phyloP scores from a whole-genome alignment of 2,797 vertebrate species.

The Orientallactaga sibirica region DNA sequence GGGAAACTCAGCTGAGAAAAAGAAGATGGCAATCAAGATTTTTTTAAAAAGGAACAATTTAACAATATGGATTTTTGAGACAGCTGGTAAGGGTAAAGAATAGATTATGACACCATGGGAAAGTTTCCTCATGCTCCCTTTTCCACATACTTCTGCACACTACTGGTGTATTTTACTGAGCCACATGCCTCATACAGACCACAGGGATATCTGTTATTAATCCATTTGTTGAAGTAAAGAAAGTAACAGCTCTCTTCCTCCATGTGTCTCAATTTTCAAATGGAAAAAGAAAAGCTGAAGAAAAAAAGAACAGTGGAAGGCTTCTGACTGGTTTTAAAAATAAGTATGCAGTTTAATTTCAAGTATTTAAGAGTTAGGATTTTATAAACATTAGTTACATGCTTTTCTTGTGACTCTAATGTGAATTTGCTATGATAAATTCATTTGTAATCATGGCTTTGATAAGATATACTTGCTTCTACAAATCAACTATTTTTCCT shows the following conservation, averaged over 20 bases:
- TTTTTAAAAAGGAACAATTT: conserved; percentile 16
- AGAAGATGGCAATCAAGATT: not conserved
- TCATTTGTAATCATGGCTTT: not conserved
- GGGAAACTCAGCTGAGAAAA: conserved; percentile 10
- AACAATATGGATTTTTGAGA: conserved; percentile 48
- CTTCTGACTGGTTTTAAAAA: conserved; percentile 34
- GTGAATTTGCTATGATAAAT: not conserved
- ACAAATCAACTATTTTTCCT: conserved; percentile 9
- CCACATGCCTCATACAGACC: not conserved
- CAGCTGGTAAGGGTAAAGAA: conserved; percentile 36
- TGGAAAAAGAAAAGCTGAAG: not conserved
- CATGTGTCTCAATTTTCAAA: conserved; percentile 24
- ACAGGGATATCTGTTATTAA: conserved; percentile 38
- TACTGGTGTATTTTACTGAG: not conserved
- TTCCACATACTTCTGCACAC: conserved; percentile 28
- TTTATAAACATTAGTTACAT: not conserved
- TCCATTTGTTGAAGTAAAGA: conserved; percentile 29
- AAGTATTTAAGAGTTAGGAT: not conserved
- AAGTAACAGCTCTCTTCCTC: not conserved
- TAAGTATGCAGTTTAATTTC: conserved; percentile 20
- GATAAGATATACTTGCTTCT: conserved; percentile 1
- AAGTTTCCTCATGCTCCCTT: not conserved
- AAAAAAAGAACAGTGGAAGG: not conserved
- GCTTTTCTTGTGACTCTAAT: not conserved
- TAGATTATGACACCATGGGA: conserved; percentile 27